Conservation (phyloP, 2,888 invertebrate genomes). For the Netelia virgata region DNA sequence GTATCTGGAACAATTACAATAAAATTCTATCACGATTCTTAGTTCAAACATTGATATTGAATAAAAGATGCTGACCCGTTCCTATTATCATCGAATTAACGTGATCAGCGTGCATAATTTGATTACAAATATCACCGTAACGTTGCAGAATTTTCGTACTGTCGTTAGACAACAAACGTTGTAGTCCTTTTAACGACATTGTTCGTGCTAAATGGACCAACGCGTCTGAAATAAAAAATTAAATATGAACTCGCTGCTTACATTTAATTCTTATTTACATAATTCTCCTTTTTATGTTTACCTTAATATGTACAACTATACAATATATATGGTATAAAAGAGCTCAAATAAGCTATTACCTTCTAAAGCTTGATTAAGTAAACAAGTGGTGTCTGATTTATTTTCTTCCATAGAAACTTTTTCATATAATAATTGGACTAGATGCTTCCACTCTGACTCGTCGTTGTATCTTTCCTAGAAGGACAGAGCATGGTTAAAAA, state of each 20-base stretch:
- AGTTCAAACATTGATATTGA: slow-evolving; percentile 79
- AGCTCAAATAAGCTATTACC: slow-evolving; percentile 71
- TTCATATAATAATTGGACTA: slow-evolving; percentile 80
- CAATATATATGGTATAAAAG: too few relatives aligned
- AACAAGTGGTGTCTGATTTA: slow-evolving; percentile 74
- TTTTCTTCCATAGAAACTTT: slow-evolving; percentile 77
- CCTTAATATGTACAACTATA: too few relatives aligned
- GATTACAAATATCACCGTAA: slow-evolving; percentile 83
- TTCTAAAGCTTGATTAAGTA: slow-evolving; percentile 80
- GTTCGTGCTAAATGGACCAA: slow-evolving; percentile 82
- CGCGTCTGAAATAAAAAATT: slow-evolving; percentile 78
- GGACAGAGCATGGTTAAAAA: slow-evolving; percentile 30
- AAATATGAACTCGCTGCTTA: neutral
- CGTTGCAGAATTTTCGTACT: slow-evolving; percentile 80
- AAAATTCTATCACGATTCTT: slow-evolving; percentile 56
- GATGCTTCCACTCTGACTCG: slow-evolving; percentile 83
- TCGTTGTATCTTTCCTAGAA: slow-evolving; percentile 81
- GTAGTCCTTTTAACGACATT: slow-evolving; percentile 81
- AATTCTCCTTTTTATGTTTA: too few relatives aligned
- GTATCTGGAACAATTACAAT: slow-evolving; percentile 62
- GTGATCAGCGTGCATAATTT: slow-evolving; percentile 83
- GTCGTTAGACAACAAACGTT: slow-evolving; percentile 82
- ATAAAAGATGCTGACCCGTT: slow-evolving; percentile 83
- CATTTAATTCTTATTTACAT: too few relatives aligned
- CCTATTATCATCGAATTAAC: slow-evolving; percentile 84